Percentiles rank a stretch among this genome's conserved stretches.
Evolutionary conservation across 2,888 invertebrate genomes (phyloP).

Genomic region (Silvanus unidentatus): DNA sequence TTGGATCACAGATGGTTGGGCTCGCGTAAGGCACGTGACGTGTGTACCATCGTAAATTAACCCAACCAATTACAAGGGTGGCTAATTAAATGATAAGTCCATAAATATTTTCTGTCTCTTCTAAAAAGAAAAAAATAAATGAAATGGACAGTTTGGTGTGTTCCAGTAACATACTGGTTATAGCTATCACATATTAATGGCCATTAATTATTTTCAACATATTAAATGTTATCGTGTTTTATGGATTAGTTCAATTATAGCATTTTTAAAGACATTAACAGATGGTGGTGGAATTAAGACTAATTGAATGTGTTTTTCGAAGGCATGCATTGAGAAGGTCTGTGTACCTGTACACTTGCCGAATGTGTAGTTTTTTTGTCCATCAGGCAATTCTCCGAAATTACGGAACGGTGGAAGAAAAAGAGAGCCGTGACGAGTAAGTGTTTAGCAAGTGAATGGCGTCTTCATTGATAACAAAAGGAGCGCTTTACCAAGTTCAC

Average conservation of each 20-base stretch:
- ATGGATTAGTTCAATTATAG: too few species aligned
- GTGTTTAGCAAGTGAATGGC: conserved; percentile 39
- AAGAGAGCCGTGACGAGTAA: conserved; percentile 19
- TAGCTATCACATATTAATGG: conserved; percentile 14
- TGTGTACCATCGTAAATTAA: conserved; percentile 34
- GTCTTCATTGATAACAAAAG: conserved; percentile 37
- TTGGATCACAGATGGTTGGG: conserved; percentile 39
- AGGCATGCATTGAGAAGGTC: too few species aligned
- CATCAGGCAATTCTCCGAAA: too few species aligned
- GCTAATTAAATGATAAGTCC: conserved; percentile 37
- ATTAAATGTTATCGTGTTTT: conserved; percentile 10
- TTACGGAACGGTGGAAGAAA: too few species aligned
- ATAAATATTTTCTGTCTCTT: conserved; percentile 28
- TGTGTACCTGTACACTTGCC: too few species aligned
- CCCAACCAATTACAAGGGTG: conserved; percentile 33
- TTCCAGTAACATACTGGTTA: conserved; percentile 20
- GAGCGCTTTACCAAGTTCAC: conserved; percentile 31
- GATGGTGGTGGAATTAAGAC: too few species aligned
- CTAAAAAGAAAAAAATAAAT: neutral
- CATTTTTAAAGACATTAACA: too few species aligned
- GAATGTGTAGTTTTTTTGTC: too few species aligned
- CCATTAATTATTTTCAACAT: conserved; percentile 31
- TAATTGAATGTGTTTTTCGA: too few species aligned
- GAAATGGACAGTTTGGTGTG: too few species aligned
- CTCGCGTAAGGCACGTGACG: conserved; percentile 41